phyloP scores from a whole-genome alignment of 2,888 invertebrate genomes.

The Phaonia tiefii region DNA sequence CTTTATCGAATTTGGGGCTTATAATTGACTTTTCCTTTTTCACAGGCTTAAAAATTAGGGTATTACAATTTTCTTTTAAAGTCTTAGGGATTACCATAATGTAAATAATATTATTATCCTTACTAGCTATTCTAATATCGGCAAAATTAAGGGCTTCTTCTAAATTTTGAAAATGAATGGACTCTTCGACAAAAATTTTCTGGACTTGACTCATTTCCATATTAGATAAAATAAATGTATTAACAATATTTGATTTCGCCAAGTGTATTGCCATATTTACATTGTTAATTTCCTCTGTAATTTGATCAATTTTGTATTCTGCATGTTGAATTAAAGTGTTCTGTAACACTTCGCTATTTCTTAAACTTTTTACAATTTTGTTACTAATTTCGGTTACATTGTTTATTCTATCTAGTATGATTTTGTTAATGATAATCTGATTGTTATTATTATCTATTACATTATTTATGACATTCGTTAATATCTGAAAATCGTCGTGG shows the following conservation, averaged over 20 bases:
- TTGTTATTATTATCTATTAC: slow-evolving; percentile 52
- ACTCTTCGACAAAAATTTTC: neutral
- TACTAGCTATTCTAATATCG: too few relatives aligned
- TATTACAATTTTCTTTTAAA: neutral
- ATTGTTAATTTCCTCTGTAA: neutral
- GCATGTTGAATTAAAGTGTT: neutral
- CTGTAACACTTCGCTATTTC: neutral
- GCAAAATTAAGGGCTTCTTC: too few relatives aligned
- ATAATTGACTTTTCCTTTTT: neutral
- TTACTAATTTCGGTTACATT: neutral
- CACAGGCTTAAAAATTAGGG: neutral
- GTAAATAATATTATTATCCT: too few relatives aligned
- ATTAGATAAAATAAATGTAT: too few relatives aligned
- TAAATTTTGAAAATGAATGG: too few relatives aligned
- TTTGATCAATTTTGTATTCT: neutral
- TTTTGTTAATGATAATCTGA: slow-evolving; percentile 57
- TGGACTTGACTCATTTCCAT: neutral
- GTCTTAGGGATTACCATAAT: too few relatives aligned
- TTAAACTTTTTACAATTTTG: too few relatives aligned
- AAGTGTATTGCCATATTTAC: too few relatives aligned
- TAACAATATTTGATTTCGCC: too few relatives aligned
- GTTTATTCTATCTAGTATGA: slow-evolving; percentile 37
- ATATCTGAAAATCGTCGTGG: slow-evolving; percentile 47
- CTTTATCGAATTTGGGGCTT: neutral
- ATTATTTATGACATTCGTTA: too few relatives aligned